Percentiles rank a stretch among this genome's conserved stretches.
Evolutionary conservation across 92 coral and sea anemone genomes (phyloP).

Genomic region (Phenganax subtilis): DNA sequence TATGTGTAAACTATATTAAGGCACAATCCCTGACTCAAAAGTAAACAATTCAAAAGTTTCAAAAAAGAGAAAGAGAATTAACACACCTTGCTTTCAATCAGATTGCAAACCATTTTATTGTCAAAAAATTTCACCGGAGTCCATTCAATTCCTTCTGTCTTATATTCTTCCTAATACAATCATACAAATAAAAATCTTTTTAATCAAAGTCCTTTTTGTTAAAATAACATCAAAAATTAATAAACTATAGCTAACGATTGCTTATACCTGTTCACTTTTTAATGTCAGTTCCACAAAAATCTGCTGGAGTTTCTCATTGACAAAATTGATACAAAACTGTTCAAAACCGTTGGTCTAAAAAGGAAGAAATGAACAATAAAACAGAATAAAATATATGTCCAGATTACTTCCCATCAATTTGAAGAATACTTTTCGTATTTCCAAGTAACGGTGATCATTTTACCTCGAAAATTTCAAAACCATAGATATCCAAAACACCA

Average conservation of each 20-base stretch:
- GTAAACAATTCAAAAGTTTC: too few species aligned
- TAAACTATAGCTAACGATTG: neutral
- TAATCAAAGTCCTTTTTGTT: neutral
- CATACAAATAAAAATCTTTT: neutral
- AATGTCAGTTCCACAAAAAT: constrained; percentile 83
- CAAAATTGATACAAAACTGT: constrained; percentile 93
- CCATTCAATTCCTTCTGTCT: constrained; percentile 81
- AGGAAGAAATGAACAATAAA: neutral
- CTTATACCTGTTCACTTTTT: constrained; percentile 72
- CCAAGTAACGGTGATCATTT: neutral
- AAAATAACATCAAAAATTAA: neutral
- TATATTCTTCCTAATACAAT: constrained; percentile 64
- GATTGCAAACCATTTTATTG: constrained; percentile 73
- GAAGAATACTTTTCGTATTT: neutral
- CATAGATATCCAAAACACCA: constrained; percentile 89
- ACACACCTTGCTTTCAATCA: constrained; percentile 76
- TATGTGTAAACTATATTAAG: neutral
- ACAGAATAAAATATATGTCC: neutral
- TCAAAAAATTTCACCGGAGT: constrained; percentile 71
- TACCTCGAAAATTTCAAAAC: constrained; percentile 88
- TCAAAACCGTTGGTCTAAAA: constrained; percentile 76
- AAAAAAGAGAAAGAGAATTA: neutral
- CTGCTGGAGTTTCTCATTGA: constrained; percentile 89
- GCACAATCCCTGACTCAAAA: too few species aligned
- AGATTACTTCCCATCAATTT: too few species aligned